phyloP scores from a whole-genome alignment of 2,797 vertebrate genomes.

The Novumbra hubbsi region DNA sequence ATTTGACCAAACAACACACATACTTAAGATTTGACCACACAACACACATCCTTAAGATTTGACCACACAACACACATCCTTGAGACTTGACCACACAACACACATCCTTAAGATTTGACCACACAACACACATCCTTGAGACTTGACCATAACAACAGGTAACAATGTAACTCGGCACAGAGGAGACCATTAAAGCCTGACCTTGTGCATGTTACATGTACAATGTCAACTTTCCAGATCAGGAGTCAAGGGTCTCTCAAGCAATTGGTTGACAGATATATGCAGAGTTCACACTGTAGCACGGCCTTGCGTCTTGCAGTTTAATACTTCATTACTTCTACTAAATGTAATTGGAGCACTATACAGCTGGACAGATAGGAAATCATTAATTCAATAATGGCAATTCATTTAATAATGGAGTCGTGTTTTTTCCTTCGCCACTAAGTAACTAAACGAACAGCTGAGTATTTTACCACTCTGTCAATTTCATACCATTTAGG shows the following conservation, averaged over 20 bases:
- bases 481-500: not conserved
- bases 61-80: too few species aligned
- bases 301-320: not conserved
- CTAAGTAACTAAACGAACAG: not conserved
- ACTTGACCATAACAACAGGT: too few species aligned
- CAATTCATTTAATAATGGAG: not conserved
- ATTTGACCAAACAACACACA: too few species aligned
- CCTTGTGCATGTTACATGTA: not conserved
- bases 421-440: not conserved
- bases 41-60: too few species aligned
- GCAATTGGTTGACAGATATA: not conserved
- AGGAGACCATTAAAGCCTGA: too few species aligned
- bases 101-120: too few species aligned
- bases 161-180: too few species aligned
- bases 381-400: not conserved
- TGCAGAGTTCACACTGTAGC: not conserved
- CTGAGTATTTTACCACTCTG: not conserved
- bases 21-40: too few species aligned
- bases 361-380: not conserved
- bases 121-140: too few species aligned
- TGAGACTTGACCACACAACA: too few species aligned
- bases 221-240: not conserved
- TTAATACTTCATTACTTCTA: not conserved
- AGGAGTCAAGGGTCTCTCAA: not conserved
- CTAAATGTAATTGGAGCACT: not conserved